Conservation (phyloP, 2,113 vertebrate genomes). For the Orycteropus afer region DNA sequence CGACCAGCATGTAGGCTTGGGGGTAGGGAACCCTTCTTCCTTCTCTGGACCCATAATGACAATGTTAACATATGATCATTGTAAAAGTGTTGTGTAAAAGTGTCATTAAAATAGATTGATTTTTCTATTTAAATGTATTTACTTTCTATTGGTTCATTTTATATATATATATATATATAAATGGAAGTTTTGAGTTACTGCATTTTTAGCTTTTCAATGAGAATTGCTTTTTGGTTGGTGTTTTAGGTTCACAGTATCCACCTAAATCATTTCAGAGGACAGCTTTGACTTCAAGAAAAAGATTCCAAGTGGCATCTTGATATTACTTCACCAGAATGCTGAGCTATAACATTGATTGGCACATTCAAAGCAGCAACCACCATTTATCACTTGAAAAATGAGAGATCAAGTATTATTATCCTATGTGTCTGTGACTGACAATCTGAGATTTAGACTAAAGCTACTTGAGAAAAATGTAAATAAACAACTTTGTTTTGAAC, state of each 20-base stretch:
- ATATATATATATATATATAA: no score
- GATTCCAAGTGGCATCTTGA: conserved; percentile 86
- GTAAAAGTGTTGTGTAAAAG: not conserved
- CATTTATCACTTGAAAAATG: not conserved
- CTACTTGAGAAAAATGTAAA: not conserved
- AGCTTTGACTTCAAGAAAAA: conserved; percentile 79
- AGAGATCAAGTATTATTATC: conserved; percentile 47
- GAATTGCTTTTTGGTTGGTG: conserved; percentile 15
- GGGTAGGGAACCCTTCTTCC: not conserved
- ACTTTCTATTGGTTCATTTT: no score
- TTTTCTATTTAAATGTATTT: not conserved
- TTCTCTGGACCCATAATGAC: not conserved
- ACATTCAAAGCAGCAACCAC: not conserved
- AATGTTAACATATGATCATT: not conserved
- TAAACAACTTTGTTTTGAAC: not conserved
- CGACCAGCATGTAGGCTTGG: rapidly evolving
- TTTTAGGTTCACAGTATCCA: conserved; percentile 85
- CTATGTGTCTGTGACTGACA: not conserved
- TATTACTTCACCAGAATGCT: rapidly evolving
- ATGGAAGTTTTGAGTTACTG: not conserved
- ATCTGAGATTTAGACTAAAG: not conserved
- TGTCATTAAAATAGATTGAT: not conserved
- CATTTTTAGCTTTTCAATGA: not conserved
- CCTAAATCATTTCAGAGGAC: conserved; percentile 85
- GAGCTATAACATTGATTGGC: not conserved